A percentile compares a stretch with the other conserved stretches of the same genome.
These are phyloP conservation scores for Plebejus anna DNA, from an alignment of 2,888 invertebrate species.

Conservation along the genomic window DNA sequence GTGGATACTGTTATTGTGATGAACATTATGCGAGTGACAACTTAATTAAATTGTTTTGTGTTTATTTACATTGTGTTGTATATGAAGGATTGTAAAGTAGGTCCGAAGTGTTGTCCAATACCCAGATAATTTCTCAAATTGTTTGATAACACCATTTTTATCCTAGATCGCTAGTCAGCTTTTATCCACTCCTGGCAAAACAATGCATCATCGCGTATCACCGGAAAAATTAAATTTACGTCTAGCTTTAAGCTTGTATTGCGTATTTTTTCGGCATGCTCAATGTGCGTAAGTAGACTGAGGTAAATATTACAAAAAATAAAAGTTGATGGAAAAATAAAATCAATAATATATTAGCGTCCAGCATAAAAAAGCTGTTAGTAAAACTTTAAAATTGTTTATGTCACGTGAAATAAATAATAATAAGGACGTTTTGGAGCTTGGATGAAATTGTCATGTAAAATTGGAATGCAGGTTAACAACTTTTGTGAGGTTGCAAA, in stretches of 20 bases:
- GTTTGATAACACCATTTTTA: too few species aligned
- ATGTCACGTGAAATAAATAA: neutral
- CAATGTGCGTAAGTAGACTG: too few species aligned
- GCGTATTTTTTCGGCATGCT: too few species aligned
- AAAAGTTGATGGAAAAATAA: neutral
- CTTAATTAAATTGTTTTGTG: neutral
- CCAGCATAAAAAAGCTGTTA: neutral
- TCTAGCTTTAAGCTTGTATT: too few species aligned
- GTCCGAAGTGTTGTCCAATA: neutral
- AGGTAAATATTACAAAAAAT: neutral
- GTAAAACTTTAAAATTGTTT: neutral
- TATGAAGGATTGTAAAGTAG: too few species aligned
- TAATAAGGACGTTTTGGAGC: neutral
- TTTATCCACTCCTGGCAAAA: too few species aligned
- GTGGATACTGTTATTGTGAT: neutral
- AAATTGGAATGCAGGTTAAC: neutral
- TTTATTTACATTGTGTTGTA: conserved; percentile 1
- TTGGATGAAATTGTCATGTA: neutral
- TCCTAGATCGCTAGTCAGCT: too few species aligned
- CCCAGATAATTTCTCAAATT: too few species aligned
- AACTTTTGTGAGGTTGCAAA: neutral
- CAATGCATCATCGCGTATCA: too few species aligned
- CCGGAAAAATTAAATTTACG: too few species aligned
- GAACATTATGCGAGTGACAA: neutral
- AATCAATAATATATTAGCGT: neutral